Conservation (phyloP, 2,888 invertebrate genomes). For the Physocephala rufipes region DNA sequence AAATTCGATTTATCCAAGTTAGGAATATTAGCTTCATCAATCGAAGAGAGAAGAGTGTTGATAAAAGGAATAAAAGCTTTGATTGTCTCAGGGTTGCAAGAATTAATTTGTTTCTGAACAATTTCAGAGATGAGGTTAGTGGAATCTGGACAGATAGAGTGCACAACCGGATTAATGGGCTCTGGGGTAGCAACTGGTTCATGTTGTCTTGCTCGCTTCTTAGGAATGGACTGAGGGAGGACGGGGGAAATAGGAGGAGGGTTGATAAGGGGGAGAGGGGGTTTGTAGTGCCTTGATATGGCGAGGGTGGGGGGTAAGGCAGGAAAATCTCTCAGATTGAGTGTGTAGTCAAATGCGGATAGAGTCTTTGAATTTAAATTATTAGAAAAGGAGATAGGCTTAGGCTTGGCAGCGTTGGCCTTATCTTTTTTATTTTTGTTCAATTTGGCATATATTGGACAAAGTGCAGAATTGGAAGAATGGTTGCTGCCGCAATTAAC, state of each 20-base stretch:
- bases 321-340: not conserved
- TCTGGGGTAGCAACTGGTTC: not conserved
- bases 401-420: not conserved
- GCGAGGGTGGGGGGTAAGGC: not conserved
- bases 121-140: not conserved
- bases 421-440: too few relatives aligned
- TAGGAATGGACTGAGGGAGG: too few relatives aligned
- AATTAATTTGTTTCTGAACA: not conserved
- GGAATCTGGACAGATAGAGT: not conserved
- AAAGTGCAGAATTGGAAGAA: not conserved
- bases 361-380: not conserved
- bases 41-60: not conserved
- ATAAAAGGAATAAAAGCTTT: not conserved
- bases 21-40: not conserved
- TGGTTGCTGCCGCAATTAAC: not conserved
- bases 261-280: not conserved
- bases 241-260: not conserved
- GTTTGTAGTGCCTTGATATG: not conserved
- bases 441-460: not conserved
- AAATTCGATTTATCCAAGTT: not conserved
- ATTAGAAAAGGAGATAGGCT: not conserved
- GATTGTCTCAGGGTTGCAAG: not conserved
- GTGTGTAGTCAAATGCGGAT: not conserved
- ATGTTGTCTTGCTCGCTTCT: not conserved
- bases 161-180: not conserved